Conservation (phyloP, 92 coral and sea anemone genomes). For the Siderastrea siderea region DNA sequence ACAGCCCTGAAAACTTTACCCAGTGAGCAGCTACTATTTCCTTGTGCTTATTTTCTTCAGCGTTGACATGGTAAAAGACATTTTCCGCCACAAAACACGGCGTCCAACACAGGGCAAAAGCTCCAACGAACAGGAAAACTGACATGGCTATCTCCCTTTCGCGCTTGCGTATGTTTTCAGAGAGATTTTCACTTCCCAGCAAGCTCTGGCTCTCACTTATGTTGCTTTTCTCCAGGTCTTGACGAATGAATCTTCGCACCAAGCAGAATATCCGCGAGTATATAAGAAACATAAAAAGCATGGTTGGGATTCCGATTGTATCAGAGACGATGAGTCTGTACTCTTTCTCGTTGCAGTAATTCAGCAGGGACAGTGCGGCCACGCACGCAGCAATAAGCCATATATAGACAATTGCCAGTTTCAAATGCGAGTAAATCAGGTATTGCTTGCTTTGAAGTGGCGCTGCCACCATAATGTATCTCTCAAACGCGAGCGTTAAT, state of each 20-base stretch:
- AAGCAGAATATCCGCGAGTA: slow-evolving; percentile 39
- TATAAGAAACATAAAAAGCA: slow-evolving; percentile 31
- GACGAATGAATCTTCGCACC: slow-evolving; percentile 37
- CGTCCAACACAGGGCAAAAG: slow-evolving; percentile 34
- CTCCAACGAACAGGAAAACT: slow-evolving; percentile 42
- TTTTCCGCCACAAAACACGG: slow-evolving; percentile 44
- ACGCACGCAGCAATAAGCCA: slow-evolving; percentile 31
- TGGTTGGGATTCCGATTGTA: slow-evolving; percentile 34
- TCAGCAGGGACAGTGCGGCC: slow-evolving; percentile 1
- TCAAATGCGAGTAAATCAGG: slow-evolving; percentile 33
- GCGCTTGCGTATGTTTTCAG: slow-evolving; percentile 2
- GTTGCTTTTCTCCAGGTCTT: slow-evolving; percentile 1
- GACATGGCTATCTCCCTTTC: slow-evolving; percentile 32
- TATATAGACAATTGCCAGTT: slow-evolving; percentile 32
- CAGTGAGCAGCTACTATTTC: slow-evolving; percentile 1
- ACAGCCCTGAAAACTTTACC: slow-evolving; percentile 24
- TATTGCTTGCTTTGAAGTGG: slow-evolving; percentile 28
- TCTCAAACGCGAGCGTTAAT: slow-evolving; percentile 34
- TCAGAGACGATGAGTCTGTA: slow-evolving; percentile 10
- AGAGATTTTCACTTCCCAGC: slow-evolving; percentile 2
- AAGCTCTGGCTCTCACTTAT: not conserved
- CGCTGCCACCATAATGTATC: slow-evolving; percentile 40
- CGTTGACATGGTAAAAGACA: not conserved
- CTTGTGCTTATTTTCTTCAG: too few relatives aligned
- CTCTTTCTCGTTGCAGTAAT: slow-evolving; percentile 1